Conservation (phyloP, 2,113 vertebrate genomes). For the Irena cyanogastra region DNA sequence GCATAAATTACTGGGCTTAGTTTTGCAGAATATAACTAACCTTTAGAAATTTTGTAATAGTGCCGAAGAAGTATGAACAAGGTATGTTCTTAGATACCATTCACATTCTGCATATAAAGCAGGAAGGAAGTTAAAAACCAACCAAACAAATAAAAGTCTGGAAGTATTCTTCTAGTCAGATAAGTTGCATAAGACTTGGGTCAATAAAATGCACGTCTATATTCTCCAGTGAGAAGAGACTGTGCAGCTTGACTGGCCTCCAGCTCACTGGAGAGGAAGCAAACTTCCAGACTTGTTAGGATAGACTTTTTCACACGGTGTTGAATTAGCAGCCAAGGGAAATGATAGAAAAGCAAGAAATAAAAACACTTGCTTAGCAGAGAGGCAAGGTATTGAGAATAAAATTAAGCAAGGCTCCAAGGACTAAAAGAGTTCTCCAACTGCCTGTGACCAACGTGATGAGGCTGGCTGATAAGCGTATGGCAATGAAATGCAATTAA, state of each 20-base stretch:
- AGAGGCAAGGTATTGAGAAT: not conserved
- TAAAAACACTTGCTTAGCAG: not conserved
- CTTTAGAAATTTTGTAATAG: not conserved
- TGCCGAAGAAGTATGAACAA: not conserved
- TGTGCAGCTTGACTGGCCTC: not conserved
- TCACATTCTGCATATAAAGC: not conserved
- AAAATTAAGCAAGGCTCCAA: not conserved
- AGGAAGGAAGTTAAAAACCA: not conserved
- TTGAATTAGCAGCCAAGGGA: not conserved
- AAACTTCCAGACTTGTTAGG: not conserved
- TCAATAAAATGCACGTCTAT: fast-evolving
- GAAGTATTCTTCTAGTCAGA: not conserved
- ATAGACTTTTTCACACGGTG: not conserved
- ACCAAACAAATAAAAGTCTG: not conserved
- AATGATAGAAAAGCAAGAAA: not conserved
- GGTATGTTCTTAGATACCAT: not conserved
- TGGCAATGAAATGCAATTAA: not conserved
- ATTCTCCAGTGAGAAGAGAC: not conserved
- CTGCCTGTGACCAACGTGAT: fast-evolving
- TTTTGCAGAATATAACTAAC: not conserved
- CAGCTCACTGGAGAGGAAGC: not conserved
- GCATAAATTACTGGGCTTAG: not conserved
- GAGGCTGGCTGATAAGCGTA: not conserved
- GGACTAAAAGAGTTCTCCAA: not conserved
- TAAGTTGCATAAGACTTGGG: not conserved